Evolutionary conservation across 2,888 invertebrate species (phyloP).

Genomic region (Watsonalla binaria): DNA sequence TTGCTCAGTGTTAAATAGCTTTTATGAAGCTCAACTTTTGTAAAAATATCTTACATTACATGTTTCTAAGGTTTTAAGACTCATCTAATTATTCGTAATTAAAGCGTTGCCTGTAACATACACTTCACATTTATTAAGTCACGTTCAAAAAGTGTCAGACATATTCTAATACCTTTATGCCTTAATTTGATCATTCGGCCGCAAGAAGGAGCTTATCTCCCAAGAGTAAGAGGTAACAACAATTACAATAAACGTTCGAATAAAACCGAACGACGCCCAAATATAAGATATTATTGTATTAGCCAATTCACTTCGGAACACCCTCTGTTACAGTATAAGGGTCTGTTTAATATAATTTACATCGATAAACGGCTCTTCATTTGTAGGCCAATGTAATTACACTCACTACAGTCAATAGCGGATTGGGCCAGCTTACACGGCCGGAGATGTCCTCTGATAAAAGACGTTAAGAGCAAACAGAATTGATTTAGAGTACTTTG

Average conservation of each 20-base stretch:
- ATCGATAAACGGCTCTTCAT: slow-evolving; percentile 12
- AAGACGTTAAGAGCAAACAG: not conserved
- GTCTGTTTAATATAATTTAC: slow-evolving; percentile 18
- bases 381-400: slow-evolving; percentile 18
- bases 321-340: slow-evolving; percentile 5
- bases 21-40: no score
- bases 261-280: not conserved
- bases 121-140: no score
- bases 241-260: not conserved
- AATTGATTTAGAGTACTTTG: not conserved
- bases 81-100: no score
- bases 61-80: no score
- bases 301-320: slow-evolving; percentile 17
- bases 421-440: not conserved
- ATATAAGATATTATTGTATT: slow-evolving; percentile 1
- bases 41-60: no score
- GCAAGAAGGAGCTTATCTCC: not conserved
- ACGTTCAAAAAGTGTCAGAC: no score
- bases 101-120: no score
- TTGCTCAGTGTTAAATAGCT: no score
- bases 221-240: not conserved
- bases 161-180: no score
- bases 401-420: slow-evolving; percentile 16
- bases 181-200: no score
- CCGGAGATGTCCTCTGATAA: not conserved